These are phyloP conservation scores for Tympanoctomys barrerae DNA, from an alignment of 2,797 vertebrate species.

Conservation along the genomic window DNA sequence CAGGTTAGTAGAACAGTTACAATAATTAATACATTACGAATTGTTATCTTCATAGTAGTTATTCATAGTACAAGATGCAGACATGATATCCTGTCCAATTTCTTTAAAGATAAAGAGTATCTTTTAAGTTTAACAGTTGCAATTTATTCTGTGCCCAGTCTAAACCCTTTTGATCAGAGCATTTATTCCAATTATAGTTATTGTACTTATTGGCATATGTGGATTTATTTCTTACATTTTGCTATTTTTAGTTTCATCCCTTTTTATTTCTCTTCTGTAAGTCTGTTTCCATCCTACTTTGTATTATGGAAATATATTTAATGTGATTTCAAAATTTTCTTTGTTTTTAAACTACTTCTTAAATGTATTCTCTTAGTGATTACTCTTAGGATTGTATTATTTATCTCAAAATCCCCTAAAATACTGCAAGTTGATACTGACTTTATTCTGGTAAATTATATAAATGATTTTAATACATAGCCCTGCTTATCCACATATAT, in stretches of 20 bases:
- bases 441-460: not conserved
- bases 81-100: not conserved
- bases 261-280: not conserved
- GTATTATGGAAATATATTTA: not conserved
- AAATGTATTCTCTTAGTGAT: not conserved
- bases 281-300: not conserved
- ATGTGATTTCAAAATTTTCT: not conserved
- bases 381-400: not conserved
- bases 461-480: not conserved
- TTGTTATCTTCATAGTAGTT: too few species aligned
- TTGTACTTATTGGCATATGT: not conserved
- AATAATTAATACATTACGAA: too few species aligned
- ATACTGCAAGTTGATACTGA: not conserved
- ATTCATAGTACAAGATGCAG: too few species aligned
- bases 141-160: not conserved
- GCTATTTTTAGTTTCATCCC: not conserved
- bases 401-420: not conserved
- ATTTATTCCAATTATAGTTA: not conserved
- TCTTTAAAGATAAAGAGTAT: not conserved
- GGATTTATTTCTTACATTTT: not conserved
- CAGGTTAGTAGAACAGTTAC: too few species aligned
- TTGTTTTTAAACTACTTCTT: not conserved
- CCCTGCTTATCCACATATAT: too few species aligned
- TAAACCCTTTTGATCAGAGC: not conserved
- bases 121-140: not conserved